Percentiles rank a stretch among this genome's conserved stretches.
These are phyloP conservation scores for Lordiphosa fenestrarum DNA, from an alignment of 2,888 invertebrate genomes.

Conservation along the genomic window DNA sequence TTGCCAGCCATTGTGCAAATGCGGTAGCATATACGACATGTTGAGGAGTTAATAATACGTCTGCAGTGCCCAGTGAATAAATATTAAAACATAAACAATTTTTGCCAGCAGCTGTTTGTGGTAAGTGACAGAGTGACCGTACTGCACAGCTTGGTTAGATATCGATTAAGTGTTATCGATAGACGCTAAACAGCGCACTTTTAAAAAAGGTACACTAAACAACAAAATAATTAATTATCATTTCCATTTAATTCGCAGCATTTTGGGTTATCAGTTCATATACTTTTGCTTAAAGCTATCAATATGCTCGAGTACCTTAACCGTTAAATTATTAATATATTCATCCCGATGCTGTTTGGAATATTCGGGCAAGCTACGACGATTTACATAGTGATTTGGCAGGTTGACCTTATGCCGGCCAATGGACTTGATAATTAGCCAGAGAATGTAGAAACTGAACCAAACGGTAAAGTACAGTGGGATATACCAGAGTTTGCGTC, in stretches of 20 bases:
- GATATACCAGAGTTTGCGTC: slow-evolving; percentile 86
- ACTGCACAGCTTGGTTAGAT: too few relatives aligned
- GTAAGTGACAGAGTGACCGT: too few relatives aligned
- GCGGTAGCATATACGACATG: slow-evolving; percentile 99
- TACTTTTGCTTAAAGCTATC: slow-evolving; percentile 77
- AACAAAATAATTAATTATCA: slow-evolving; percentile 31
- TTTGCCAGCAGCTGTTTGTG: too few relatives aligned
- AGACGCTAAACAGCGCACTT: too few relatives aligned
- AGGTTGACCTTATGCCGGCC: slow-evolving; percentile 84
- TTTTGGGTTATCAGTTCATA: slow-evolving; percentile 47
- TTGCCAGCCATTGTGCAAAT: slow-evolving; percentile 99
- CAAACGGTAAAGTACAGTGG: slow-evolving; percentile 86
- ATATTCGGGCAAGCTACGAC: slow-evolving; percentile 66
- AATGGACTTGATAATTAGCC: slow-evolving; percentile 85
- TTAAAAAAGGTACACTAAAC: not conserved
- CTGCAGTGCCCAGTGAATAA: slow-evolving; percentile 18
- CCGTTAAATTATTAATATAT: slow-evolving; percentile 76
- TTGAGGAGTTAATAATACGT: slow-evolving; percentile 64
- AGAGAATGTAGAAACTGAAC: slow-evolving; percentile 83
- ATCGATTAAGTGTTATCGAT: too few relatives aligned
- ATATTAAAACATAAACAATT: slow-evolving; percentile 56
- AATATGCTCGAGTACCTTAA: slow-evolving; percentile 77
- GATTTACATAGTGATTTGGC: slow-evolving; percentile 78
- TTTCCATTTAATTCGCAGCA: slow-evolving; percentile 30
- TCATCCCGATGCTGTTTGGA: slow-evolving; percentile 63